Evolutionary conservation across 2,113 vertebrate species (phyloP).

Genomic region (Acanthisitta chloris): DNA sequence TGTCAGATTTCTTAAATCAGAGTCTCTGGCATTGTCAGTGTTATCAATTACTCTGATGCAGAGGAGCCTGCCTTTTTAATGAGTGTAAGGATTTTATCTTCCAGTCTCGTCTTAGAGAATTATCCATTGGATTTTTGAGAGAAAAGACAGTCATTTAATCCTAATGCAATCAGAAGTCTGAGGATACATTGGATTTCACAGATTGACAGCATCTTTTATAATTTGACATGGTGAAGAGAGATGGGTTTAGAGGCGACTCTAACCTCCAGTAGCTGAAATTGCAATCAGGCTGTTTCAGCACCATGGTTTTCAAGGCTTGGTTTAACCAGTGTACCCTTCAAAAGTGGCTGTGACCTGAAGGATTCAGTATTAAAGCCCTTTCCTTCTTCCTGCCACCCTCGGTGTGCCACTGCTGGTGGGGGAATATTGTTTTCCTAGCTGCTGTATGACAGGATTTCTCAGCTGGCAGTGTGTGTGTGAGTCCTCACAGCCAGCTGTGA

Average conservation of each 20-base stretch:
- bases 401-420: not conserved
- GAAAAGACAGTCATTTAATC: not conserved
- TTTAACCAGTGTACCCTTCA: not conserved
- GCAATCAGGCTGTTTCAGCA: not conserved
- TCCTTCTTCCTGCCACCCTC: not conserved
- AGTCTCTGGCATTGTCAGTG: conserved; percentile 6
- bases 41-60: conserved; percentile 20
- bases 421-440: not conserved
- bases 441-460: not conserved
- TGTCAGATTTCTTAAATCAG: not conserved
- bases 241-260: conserved; percentile 12
- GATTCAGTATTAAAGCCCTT: not conserved
- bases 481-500: not conserved
- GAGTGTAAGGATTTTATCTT: conserved; percentile 4
- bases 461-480: not conserved
- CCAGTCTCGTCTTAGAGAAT: not conserved
- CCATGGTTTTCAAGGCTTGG: not conserved
- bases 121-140: not conserved
- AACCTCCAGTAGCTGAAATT: not conserved
- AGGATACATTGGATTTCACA: not conserved
- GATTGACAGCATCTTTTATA: conserved; percentile 37
- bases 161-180: conserved; percentile 52
- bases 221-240: conserved; percentile 11
- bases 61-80: not conserved
- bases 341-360: not conserved